These are phyloP conservation scores for Gryon sp. DNA, from an alignment of 1,140 invertebrate genomes.

Conservation along the genomic window DNA sequence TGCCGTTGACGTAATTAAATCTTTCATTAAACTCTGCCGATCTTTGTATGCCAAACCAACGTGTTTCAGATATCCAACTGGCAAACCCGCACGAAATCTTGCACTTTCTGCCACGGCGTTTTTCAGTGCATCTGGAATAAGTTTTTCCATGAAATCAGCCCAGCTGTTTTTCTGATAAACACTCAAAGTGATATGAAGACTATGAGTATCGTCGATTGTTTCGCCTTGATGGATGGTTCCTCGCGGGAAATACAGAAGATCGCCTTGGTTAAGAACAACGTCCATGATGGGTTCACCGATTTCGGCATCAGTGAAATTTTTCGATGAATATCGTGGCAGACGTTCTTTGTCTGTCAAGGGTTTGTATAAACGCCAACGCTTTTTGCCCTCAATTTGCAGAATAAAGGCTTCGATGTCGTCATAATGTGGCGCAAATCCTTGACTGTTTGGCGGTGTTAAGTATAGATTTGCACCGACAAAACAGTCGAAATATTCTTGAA, in stretches of 20 bases:
- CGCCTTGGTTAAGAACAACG: conserved; percentile 89
- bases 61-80: conserved; percentile 87
- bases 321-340: conserved; percentile 89
- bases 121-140: conserved; percentile 88
- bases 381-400: conserved; percentile 96
- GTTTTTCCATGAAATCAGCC: conserved; percentile 91
- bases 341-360: conserved; percentile 83
- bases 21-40: conserved; percentile 76
- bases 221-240: conserved; percentile 96
- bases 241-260: conserved; percentile 94
- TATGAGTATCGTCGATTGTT: conserved; percentile 88
- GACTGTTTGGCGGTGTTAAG: conserved; percentile 95
- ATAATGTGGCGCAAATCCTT: conserved; percentile 99
- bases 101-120: conserved; percentile 85
- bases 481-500: conserved; percentile 97
- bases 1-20: conserved; percentile 81
- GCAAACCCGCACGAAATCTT: conserved; percentile 89
- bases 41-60: conserved; percentile 85
- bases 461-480: conserved; percentile 97
- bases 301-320: conserved; percentile 89
- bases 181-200: conserved; percentile 95
- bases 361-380: conserved; percentile 95
- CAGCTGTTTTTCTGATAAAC: conserved; percentile 94
- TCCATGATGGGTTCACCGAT: conserved; percentile 91
- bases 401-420: conserved; percentile 99